Conservation (phyloP, 2,113 vertebrate genomes). For the Neolamprologus devosi region DNA sequence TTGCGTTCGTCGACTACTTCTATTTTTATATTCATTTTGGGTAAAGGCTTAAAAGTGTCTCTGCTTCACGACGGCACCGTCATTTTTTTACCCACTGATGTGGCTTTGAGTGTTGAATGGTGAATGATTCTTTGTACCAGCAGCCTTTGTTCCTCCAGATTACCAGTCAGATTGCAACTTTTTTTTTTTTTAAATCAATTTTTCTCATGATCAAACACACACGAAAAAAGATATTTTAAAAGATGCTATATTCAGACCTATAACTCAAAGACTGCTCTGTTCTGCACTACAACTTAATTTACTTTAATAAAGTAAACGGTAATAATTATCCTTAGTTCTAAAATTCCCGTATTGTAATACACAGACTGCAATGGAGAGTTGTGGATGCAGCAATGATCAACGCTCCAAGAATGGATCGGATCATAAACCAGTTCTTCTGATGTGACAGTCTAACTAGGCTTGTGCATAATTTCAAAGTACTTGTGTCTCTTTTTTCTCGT, state of each 20-base stretch:
- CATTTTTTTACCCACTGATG: neutral
- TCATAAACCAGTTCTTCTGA: neutral
- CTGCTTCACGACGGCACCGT: neutral
- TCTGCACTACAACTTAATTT: neutral
- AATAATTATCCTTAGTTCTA: neutral
- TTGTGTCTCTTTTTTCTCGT: neutral
- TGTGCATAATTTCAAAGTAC: neutral
- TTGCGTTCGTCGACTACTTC: neutral
- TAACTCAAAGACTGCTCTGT: neutral
- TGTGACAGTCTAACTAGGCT: neutral
- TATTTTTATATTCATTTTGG: constrained; percentile 4
- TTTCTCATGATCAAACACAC: neutral
- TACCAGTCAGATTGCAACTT: neutral
- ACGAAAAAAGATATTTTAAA: neutral
- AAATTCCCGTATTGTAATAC: neutral
- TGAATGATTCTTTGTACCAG: neutral
- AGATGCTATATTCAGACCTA: neutral
- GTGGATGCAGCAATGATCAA: neutral
- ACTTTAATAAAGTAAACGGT: neutral
- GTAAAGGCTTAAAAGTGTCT: neutral
- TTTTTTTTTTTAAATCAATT: neutral
- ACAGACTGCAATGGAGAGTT: neutral
- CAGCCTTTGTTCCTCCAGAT: neutral
- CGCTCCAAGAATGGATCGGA: neutral
- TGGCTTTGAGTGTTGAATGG: neutral